These are phyloP conservation scores for Kuschelorhynchus macadamiae DNA, from an alignment of 2,888 invertebrate genomes.

Conservation along the genomic window DNA sequence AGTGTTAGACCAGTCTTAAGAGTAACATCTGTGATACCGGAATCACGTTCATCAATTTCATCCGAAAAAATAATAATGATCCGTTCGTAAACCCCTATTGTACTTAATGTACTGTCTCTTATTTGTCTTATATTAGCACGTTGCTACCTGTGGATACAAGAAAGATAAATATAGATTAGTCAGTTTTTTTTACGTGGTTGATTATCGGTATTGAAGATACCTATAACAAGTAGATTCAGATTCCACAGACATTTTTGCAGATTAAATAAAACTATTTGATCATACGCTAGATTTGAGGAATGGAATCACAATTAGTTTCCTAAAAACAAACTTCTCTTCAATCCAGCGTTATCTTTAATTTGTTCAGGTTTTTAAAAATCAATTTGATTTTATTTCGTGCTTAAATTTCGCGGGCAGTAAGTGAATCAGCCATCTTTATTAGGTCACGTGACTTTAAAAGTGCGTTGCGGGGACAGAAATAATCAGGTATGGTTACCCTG, in stretches of 20 bases:
- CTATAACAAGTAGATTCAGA: conserved; percentile 1
- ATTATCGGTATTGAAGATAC: conserved; percentile 5
- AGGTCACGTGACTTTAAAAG: conserved; percentile 65
- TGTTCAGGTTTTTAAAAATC: background rate
- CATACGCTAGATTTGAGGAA: background rate
- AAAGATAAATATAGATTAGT: background rate
- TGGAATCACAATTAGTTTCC: background rate
- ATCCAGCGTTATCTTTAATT: too few relatives aligned
- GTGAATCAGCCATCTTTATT: conserved; percentile 54
- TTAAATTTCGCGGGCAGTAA: conserved; percentile 24
- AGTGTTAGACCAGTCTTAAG: too few relatives aligned
- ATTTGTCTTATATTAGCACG: too few relatives aligned
- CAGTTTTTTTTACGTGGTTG: background rate
- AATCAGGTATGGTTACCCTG: conserved; percentile 67
- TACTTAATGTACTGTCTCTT: too few relatives aligned
- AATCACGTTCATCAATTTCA: too few relatives aligned
- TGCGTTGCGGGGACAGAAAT: conserved; percentile 65
- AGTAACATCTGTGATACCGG: too few relatives aligned
- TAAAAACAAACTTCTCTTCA: too few relatives aligned
- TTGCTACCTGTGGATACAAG: too few relatives aligned
- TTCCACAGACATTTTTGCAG: too few relatives aligned
- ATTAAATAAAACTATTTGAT: too few relatives aligned
- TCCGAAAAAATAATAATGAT: too few relatives aligned
- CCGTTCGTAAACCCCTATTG: too few relatives aligned
- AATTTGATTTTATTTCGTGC: background rate